Evolutionary conservation across 2,797 vertebrate species (phyloP).

Genomic region (Thamnophis elegans): DNA sequence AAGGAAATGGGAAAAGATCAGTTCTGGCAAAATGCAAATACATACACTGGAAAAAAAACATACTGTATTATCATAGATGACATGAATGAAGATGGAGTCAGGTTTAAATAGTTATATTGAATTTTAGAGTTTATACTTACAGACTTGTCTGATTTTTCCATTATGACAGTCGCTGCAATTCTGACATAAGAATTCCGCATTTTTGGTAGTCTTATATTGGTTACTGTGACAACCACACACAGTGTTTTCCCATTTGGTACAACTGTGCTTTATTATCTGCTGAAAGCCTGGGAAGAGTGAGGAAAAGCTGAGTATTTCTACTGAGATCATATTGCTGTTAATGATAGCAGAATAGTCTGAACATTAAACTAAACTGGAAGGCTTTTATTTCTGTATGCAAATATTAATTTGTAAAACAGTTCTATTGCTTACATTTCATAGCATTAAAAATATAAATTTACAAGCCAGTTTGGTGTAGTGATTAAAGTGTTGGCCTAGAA

Average conservation of each 20-base stretch:
- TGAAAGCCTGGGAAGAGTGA: constrained; percentile 10
- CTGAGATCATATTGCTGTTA: background rate
- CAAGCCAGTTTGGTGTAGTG: background rate
- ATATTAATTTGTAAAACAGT: background rate
- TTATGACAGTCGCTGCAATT: constrained; percentile 48
- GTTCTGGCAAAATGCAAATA: background rate
- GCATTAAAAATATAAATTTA: background rate
- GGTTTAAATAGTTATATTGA: background rate
- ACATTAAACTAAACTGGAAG: background rate
- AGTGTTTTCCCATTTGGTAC: constrained; percentile 46
- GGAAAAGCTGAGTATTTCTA: background rate
- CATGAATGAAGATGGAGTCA: background rate
- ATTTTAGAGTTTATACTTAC: constrained; percentile 38
- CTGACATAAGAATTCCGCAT: constrained; percentile 44
- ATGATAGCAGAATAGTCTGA: background rate
- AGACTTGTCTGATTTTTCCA: constrained; percentile 47
- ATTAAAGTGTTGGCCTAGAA: background rate
- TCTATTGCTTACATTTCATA: background rate
- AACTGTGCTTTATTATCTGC: constrained; percentile 50
- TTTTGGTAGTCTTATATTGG: constrained; percentile 23
- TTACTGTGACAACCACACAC: constrained; percentile 58
- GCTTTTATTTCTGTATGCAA: background rate
- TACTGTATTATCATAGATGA: background rate
- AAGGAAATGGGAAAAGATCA: background rate
- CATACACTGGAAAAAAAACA: background rate